A percentile compares a stretch with the other conserved stretches of the same genome.
These are phyloP conservation scores for Macquaria australasica DNA, from an alignment of 2,113 vertebrate genomes.

Conservation along the genomic window DNA sequence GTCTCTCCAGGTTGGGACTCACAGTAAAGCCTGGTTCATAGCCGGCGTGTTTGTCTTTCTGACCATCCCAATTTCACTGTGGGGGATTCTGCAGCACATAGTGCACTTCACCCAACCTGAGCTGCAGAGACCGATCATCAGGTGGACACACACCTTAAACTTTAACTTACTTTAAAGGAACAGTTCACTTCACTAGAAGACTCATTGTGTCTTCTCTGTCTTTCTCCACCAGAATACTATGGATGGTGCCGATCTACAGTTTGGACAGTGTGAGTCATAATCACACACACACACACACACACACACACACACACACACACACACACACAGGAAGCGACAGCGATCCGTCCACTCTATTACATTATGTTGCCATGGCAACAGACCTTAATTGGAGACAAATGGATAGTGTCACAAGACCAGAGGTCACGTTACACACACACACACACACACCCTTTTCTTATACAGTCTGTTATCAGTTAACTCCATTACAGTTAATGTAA, in stretches of 20 bases:
- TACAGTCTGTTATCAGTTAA: background rate
- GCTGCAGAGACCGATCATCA: constrained; percentile 96
- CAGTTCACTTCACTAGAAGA: no score
- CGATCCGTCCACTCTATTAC: background rate
- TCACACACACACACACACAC: constrained; percentile 22
- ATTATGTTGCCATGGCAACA: constrained; percentile 13
- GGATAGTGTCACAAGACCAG: constrained; percentile 15
- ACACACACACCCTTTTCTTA: background rate
- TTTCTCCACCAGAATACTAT: constrained; percentile 90
- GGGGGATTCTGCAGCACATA: constrained; percentile 96
- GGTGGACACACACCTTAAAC: constrained; percentile 70
- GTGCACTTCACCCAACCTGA: constrained; percentile 97
- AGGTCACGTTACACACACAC: background rate
- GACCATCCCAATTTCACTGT: constrained; percentile 96
- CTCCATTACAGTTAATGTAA: background rate
- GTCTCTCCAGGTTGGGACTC: constrained; percentile 89
- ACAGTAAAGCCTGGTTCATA: constrained; percentile 97
- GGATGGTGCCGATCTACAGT: constrained; percentile 99
- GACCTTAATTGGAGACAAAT: background rate
- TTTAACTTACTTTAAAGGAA: background rate
- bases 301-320: background rate
- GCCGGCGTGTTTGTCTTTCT: constrained; percentile 95
- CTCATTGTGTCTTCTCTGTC: background rate
- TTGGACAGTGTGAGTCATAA: constrained; percentile 94
- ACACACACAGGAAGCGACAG: background rate